These are phyloP conservation scores for Peromyscus maniculatus DNA, from an alignment of 2,113 vertebrate species.

Conservation along the genomic window DNA sequence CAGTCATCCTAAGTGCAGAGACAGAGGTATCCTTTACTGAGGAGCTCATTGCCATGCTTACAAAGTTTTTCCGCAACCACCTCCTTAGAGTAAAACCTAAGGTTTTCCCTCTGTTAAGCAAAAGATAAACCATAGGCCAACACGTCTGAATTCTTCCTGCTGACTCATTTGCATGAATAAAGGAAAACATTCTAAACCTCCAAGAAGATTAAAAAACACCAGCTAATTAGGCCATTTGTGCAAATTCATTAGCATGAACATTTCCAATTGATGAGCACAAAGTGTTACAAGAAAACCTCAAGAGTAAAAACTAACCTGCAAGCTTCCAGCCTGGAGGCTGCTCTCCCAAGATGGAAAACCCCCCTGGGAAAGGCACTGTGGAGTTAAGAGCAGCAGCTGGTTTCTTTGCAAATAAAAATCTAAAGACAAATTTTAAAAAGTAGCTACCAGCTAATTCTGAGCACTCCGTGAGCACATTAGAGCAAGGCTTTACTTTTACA, in stretches of 20 bases:
- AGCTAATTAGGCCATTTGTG: slow-evolving; percentile 76
- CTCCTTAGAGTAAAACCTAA: not conserved
- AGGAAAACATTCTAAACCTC: slow-evolving; percentile 70
- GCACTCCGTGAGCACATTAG: not conserved
- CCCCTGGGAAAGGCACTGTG: not conserved
- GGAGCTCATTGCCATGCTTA: not conserved
- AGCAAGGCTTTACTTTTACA: not conserved
- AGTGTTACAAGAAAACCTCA: slow-evolving; percentile 63
- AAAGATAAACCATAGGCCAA: not conserved
- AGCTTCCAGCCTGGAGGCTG: slow-evolving; percentile 19
- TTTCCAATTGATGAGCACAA: slow-evolving; percentile 73
- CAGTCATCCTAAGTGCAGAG: not conserved
- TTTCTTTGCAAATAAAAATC: slow-evolving; percentile 51
- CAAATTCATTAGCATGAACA: slow-evolving; percentile 77
- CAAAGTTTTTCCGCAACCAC: not conserved
- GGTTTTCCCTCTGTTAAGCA: slow-evolving; percentile 9
- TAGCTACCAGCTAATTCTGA: not conserved
- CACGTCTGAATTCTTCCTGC: slow-evolving; percentile 46
- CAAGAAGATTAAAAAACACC: slow-evolving; percentile 72
- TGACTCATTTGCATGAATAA: slow-evolving; percentile 73
- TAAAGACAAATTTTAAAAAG: not conserved
- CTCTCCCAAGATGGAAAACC: slow-evolving; percentile 22
- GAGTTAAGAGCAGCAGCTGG: slow-evolving; percentile 38
- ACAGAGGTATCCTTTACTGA: not conserved
- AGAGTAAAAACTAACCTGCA: slow-evolving; percentile 22